phyloP scores from a whole-genome alignment of 2,797 vertebrate species.

The Myotis planiceps region DNA sequence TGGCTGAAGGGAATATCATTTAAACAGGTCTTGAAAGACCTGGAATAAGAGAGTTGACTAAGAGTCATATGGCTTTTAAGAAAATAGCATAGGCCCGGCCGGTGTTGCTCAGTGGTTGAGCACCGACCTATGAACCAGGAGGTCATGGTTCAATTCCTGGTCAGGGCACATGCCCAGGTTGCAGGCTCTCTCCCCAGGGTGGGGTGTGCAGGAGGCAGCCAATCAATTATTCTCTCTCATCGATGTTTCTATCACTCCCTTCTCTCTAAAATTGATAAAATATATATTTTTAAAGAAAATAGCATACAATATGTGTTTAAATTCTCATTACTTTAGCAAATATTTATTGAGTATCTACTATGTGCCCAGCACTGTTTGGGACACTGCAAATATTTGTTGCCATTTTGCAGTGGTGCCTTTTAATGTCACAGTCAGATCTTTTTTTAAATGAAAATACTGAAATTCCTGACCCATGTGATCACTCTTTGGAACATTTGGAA shows the following conservation, averaged over 20 bases:
- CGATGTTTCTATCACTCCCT: too few relatives aligned
- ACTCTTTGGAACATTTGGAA: not conserved
- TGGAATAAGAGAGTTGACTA: not conserved
- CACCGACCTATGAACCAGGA: too few relatives aligned
- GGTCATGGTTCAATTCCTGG: too few relatives aligned
- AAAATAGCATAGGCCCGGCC: not conserved
- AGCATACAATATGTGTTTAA: not conserved
- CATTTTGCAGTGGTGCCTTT: not conserved
- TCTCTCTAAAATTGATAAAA: too few relatives aligned
- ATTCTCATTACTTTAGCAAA: not conserved
- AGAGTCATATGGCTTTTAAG: not conserved
- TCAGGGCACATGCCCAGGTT: too few relatives aligned
- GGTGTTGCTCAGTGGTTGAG: too few relatives aligned
- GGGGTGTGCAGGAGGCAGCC: too few relatives aligned
- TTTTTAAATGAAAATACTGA: not conserved
- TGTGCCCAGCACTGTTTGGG: not conserved
- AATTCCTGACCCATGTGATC: not conserved
- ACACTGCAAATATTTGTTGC: not conserved
- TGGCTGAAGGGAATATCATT: not conserved
- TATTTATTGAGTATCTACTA: not conserved
- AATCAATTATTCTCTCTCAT: too few relatives aligned
- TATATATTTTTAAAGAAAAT: not conserved
- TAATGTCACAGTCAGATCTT: not conserved
- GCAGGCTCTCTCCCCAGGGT: too few relatives aligned
- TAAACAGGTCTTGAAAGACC: slow-evolving; percentile 12